These are phyloP conservation scores for Taurulus bubalis DNA, from an alignment of 2,113 vertebrate genomes.

Conservation along the genomic window DNA sequence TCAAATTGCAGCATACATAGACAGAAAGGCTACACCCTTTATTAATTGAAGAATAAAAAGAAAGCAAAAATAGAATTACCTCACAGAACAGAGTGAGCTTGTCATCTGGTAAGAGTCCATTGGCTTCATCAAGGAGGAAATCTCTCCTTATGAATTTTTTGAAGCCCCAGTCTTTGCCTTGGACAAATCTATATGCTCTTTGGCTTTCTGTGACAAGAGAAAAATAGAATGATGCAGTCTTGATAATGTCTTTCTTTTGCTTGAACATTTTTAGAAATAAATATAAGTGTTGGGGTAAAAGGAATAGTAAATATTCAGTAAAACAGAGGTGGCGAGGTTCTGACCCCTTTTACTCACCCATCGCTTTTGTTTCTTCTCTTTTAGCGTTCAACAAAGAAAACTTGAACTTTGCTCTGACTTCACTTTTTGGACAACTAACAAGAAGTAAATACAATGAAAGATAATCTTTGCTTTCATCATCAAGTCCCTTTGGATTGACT, in stretches of 20 bases:
- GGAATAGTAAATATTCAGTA: not conserved
- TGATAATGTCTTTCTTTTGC: not conserved
- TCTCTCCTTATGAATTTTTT: slow-evolving; percentile 99
- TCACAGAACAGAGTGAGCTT: slow-evolving; percentile 98
- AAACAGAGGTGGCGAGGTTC: not conserved
- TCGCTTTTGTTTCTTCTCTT: slow-evolving; percentile 99
- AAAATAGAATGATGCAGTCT: not conserved
- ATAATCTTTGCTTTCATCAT: slow-evolving; percentile 99
- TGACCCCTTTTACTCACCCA: slow-evolving; percentile 87
- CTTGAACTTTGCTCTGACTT: slow-evolving; percentile 99
- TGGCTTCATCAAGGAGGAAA: slow-evolving; percentile 98
- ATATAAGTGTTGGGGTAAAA: not conserved
- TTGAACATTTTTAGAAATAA: not conserved
- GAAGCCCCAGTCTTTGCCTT: slow-evolving; percentile 99
- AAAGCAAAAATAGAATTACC: slow-evolving; percentile 79
- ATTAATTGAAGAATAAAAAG: not conserved
- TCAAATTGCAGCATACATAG: not conserved
- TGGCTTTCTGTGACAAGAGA: slow-evolving; percentile 91
- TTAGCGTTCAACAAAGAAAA: slow-evolving; percentile 98
- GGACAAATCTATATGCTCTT: slow-evolving; percentile 99
- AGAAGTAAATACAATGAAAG: slow-evolving; percentile 97
- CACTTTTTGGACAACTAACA: slow-evolving; percentile 99
- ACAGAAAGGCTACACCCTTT: not conserved
- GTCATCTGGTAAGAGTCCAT: slow-evolving; percentile 97
- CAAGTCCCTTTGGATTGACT: slow-evolving; percentile 98